Base-by-base conservation (phyloP, 30 jellyfish, hydroid and myxozoan species). In the Rhopilema esculentum region DNA sequence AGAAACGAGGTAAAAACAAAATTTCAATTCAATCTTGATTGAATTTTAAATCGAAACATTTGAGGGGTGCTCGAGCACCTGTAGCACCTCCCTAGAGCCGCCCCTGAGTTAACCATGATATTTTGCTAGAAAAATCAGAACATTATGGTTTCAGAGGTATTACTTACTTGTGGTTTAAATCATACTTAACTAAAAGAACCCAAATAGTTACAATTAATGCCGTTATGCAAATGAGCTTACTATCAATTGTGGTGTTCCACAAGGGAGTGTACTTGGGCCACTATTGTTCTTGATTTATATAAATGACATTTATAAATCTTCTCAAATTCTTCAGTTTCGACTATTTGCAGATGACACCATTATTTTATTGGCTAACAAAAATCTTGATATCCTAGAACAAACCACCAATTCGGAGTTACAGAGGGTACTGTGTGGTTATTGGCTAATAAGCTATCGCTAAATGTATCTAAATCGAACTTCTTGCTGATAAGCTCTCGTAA, bases 381-480 rank as follows among this genome's bases (percentile, higher is more conserved):
- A 40, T 12, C 86, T 75, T 75, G 72, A 75, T 40, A 8, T 40
- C 50, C 19, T 40, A 1, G 86, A 75, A n/a, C 48, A 75, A 75
- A 75, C 86, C 63, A 24, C 53, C 53, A 75, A 49, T 27, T 75
- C 86, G 21, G 29, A n/a, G 62, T 33, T 75, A 27, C 49, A 28
- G 49, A 75, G 26, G 53, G 86, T 75, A 75, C 86, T 51, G 51
- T 33, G 31, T 75, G 86, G 86, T 23, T 49, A 49, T 51, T 75
- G 72, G 72, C 72, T 63, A 63, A 63, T 63, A 63, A 63, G 29
- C n/a, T 63, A 63, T 19, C 29, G 29, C 26, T 63, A n/a, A 63
- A 7, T 40, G 57, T 40, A 40, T 40, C 57, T 12, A 40, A 40
- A 40, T 40, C 57, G 57, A 40, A 12, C 57, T 40, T 40, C 57